A percentile compares a stretch with the other conserved stretches of the same genome.
phyloP scores from a whole-genome alignment of 2,888 invertebrate species.

The Nematopogon swammerdamellus region DNA sequence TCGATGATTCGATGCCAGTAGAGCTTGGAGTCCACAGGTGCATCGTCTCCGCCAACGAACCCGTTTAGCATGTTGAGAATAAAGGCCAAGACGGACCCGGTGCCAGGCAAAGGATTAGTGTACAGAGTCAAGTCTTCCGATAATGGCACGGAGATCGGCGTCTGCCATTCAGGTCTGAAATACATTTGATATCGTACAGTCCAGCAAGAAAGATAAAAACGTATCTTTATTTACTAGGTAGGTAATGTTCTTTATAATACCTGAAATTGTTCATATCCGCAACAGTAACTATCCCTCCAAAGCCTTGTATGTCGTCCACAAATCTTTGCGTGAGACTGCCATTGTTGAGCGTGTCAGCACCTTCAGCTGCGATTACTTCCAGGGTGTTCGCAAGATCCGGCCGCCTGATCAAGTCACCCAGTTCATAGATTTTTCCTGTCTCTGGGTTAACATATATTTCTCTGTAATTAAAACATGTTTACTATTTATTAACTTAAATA shows the following conservation, averaged over 20 bases:
- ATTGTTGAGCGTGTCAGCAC: slow-evolving; percentile 71
- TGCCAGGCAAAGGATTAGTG: slow-evolving; percentile 80
- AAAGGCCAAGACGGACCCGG: slow-evolving; percentile 76
- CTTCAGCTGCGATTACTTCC: slow-evolving; percentile 63
- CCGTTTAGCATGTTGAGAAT: slow-evolving; percentile 75
- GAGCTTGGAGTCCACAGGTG: slow-evolving; percentile 28
- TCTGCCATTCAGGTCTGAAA: slow-evolving; percentile 61
- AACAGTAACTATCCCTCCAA: slow-evolving; percentile 74
- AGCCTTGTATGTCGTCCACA: slow-evolving; percentile 62
- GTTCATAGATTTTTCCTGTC: slow-evolving; percentile 57
- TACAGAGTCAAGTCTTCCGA: slow-evolving; percentile 64
- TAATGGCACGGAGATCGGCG: slow-evolving; percentile 57
- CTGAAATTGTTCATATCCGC: slow-evolving; percentile 72
- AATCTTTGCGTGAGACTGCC: slow-evolving; percentile 65
- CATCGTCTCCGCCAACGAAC: slow-evolving; percentile 39
- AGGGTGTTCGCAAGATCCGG: slow-evolving; percentile 68
- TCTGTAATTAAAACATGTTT: slow-evolving; percentile 25
- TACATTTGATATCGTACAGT: too few relatives aligned
- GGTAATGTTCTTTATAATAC: slow-evolving; percentile 28
- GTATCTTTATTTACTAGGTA: too few relatives aligned
- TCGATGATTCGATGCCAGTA: slow-evolving; percentile 83
- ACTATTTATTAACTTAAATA: too few relatives aligned
- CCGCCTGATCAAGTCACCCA: slow-evolving; percentile 64
- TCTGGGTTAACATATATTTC: slow-evolving; percentile 60
- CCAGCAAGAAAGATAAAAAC: too few relatives aligned